phyloP scores from a whole-genome alignment of 2,888 invertebrate species.

The Trichopria drosophilae region DNA sequence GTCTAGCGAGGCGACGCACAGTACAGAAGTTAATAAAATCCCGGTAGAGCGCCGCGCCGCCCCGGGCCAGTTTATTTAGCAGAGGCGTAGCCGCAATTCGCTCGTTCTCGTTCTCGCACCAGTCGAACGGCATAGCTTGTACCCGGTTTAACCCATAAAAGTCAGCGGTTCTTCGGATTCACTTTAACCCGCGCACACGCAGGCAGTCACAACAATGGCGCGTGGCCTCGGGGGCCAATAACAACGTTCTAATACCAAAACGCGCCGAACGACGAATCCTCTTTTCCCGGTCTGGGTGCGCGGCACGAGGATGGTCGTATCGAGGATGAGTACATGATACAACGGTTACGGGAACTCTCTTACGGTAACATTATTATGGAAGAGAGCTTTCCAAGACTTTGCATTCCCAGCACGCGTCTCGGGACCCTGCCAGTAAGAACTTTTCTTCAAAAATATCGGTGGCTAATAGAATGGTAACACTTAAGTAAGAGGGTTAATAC shows the following conservation, averaged over 20 bases:
- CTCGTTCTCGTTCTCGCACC: slow-evolving; percentile 24
- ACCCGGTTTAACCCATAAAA: slow-evolving; percentile 50
- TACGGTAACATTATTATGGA: too few species aligned
- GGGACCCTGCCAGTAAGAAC: too few species aligned
- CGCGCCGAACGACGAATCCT: slow-evolving; percentile 19
- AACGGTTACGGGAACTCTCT: too few species aligned
- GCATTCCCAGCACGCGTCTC: too few species aligned
- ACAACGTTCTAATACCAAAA: slow-evolving; percentile 46
- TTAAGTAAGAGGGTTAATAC: too few species aligned
- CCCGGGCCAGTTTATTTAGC: slow-evolving; percentile 55
- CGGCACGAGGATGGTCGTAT: too few species aligned
- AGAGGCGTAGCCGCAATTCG: slow-evolving; percentile 51
- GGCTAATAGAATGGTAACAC: too few species aligned
- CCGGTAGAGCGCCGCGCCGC: slow-evolving; percentile 42
- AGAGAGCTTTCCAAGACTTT: too few species aligned
- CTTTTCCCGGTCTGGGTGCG: slow-evolving; percentile 27
- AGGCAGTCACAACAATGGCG: slow-evolving; percentile 48
- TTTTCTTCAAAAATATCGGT: too few species aligned
- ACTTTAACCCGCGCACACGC: slow-evolving; percentile 42
- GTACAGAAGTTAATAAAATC: slow-evolving; percentile 59
- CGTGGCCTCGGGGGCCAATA: slow-evolving; percentile 55
- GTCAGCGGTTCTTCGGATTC: slow-evolving; percentile 48
- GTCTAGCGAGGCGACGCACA: slow-evolving; percentile 40
- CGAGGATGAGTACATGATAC: too few species aligned
- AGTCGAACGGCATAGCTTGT: slow-evolving; percentile 38